A percentile compares a stretch with the other conserved stretches of the same genome.
These are phyloP conservation scores for Tolmerus cingulatus DNA, from an alignment of 2,888 invertebrate genomes.

Conservation along the genomic window DNA sequence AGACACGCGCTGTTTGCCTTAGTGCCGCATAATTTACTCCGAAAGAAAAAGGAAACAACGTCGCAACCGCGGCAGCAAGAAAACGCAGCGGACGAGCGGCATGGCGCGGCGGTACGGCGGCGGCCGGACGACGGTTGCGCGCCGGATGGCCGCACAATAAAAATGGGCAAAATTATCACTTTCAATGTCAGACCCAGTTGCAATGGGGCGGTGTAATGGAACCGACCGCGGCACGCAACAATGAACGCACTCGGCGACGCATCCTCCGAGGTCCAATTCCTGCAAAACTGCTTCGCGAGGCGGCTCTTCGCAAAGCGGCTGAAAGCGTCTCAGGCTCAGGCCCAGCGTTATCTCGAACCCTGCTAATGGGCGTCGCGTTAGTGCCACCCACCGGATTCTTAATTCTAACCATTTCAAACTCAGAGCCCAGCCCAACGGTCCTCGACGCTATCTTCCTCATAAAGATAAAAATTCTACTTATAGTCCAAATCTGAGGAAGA, in stretches of 20 bases:
- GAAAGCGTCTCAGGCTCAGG: neutral
- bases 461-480: neutral
- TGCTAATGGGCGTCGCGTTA: neutral
- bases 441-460: neutral
- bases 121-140: neutral
- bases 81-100: neutral
- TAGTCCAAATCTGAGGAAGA: neutral
- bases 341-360: neutral
- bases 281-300: neutral
- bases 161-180: constrained; percentile 47
- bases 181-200: constrained; percentile 46
- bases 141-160: constrained; percentile 35
- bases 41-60: constrained; percentile 36
- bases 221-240: constrained; percentile 38
- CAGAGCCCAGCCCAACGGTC: neutral
- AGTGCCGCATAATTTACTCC: constrained; percentile 39
- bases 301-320: neutral
- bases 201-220: constrained; percentile 42
- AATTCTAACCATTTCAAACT: neutral
- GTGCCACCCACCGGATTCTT: neutral
- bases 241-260: constrained; percentile 6
- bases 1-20: constrained; percentile 41
- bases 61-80: constrained; percentile 18
- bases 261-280: neutral
- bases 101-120: neutral